Evolutionary conservation across 1,140 invertebrate genomes (phyloP), one percentile per base, ranked within the genome.

Genomic region (Anastrepha ludens): DNA sequence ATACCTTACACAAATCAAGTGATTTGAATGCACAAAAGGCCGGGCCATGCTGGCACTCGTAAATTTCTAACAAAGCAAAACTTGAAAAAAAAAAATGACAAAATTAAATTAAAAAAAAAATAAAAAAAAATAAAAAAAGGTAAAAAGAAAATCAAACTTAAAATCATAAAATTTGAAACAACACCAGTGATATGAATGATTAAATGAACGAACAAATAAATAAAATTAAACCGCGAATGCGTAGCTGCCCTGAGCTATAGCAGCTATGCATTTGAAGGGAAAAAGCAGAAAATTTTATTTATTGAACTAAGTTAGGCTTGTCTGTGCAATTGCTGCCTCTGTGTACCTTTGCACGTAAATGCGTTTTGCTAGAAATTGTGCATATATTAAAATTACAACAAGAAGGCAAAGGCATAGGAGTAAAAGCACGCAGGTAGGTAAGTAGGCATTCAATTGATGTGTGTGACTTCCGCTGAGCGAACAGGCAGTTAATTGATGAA

Each of bases 361-460:
- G 67, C 67, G 44, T 74, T 74, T 74, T 74, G 67, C 67, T 74
- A 74, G 67, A n/a, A 74, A 74, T 74, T 74, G 39, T 74, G 67
- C 44, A 74, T 74, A 74, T 44, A 74, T 74, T 74, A 74, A n/a
- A 70, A 17, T 2, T 17, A 41, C 67, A 47, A 47, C 13, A 47
- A 2, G 15, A 55, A 11, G 50, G 13, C 39, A 74, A 3, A 74
- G 20, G 15, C 39, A 47, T 6, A 44, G 20, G 3, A 41, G 13
- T 74, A 15, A 9, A 47, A 17, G 67, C 67, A 74, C 39, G 13
- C 39, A 47, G 44, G 15, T n/a, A 44, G 67, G 67, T 47, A 8
- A 62, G 17, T 13, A 62, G 0, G 60, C 17, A 62, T n/a, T 11
- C 13, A 62, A 74, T 74, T 74, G 67, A 47, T 74, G 67, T 74